These are phyloP conservation scores for Aeoliscus strigatus DNA, from an alignment of 2,797 vertebrate genomes.

Conservation along the genomic window DNA sequence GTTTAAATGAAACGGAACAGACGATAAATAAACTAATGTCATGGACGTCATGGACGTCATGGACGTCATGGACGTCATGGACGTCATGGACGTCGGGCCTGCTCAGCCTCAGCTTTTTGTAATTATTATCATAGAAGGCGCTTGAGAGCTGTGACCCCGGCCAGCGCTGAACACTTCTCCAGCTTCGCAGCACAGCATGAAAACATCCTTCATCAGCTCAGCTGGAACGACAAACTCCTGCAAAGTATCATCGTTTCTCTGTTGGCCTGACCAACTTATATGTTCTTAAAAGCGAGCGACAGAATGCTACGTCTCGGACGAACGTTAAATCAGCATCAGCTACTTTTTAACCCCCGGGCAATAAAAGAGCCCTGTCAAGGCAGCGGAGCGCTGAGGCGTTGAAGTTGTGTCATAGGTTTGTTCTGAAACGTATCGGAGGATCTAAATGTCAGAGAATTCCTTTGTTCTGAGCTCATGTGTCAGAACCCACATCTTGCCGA, in stretches of 20 bases:
- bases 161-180: neutral
- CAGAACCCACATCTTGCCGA: slow-evolving; percentile 49
- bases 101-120: slow-evolving; percentile 2
- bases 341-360: too few species aligned
- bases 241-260: too few species aligned
- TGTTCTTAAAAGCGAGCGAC: too few species aligned
- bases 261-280: too few species aligned
- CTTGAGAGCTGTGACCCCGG: slow-evolving; percentile 1
- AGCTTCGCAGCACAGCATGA: slow-evolving; percentile 1
- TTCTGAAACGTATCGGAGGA: slow-evolving; percentile 54
- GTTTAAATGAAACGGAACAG: slow-evolving; percentile 9
- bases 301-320: too few species aligned
- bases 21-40: too few species aligned
- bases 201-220: slow-evolving; percentile 3
- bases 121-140: too few species aligned
- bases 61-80: too few species aligned
- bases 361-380: too few species aligned
- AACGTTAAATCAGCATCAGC: too few species aligned
- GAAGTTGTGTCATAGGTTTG: slow-evolving; percentile 48
- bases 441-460: slow-evolving; percentile 57
- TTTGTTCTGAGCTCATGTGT: slow-evolving; percentile 50
- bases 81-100: slow-evolving; percentile 14
- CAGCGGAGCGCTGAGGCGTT: slow-evolving; percentile 13
- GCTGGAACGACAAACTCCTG: too few species aligned
- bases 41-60: too few species aligned